Percentiles rank a stretch among this genome's conserved stretches.
Conservation (phyloP, 2,797 vertebrate genomes). For the Aplochiton taeniatus region DNA sequence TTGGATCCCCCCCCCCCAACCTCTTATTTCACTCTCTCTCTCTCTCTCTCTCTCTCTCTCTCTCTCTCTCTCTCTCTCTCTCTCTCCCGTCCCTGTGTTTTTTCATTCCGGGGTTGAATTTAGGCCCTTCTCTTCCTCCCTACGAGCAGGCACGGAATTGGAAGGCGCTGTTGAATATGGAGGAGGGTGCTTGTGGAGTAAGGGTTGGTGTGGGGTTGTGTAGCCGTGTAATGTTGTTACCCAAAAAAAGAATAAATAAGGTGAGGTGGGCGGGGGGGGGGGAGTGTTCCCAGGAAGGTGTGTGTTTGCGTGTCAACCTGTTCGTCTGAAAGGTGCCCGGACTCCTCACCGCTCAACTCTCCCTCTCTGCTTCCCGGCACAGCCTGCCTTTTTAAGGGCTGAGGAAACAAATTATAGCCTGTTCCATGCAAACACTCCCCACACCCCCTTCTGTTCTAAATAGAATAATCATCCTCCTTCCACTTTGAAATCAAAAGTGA, state of each 20-base stretch:
- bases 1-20: not conserved
- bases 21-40: not conserved
- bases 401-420: slow-evolving; percentile 43
- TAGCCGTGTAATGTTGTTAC: slow-evolving; percentile 26
- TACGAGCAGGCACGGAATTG: not conserved
- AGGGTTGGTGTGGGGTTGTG: slow-evolving; percentile 16
- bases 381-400: slow-evolving; percentile 15
- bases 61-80: no score
- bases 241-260: no score
- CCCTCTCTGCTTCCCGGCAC: not conserved
- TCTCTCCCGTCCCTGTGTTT: not conserved
- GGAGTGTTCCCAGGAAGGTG: slow-evolving; percentile 31
- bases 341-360: not conserved
- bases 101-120: not conserved
- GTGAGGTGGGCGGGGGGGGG: slow-evolving; percentile 7
- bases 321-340: not conserved
- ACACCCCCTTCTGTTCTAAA: not conserved
- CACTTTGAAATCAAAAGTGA: slow-evolving; percentile 21
- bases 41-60: no score
- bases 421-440: slow-evolving; percentile 13
- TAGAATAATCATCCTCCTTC: slow-evolving; percentile 24
- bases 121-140: not conserved
- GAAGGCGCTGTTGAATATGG: slow-evolving; percentile 9
- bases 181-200: not conserved
- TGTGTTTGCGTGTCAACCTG: not conserved